Evolutionary conservation across 2,113 vertebrate genomes (phyloP).

Genomic region (Ammodramus savannarum): DNA sequence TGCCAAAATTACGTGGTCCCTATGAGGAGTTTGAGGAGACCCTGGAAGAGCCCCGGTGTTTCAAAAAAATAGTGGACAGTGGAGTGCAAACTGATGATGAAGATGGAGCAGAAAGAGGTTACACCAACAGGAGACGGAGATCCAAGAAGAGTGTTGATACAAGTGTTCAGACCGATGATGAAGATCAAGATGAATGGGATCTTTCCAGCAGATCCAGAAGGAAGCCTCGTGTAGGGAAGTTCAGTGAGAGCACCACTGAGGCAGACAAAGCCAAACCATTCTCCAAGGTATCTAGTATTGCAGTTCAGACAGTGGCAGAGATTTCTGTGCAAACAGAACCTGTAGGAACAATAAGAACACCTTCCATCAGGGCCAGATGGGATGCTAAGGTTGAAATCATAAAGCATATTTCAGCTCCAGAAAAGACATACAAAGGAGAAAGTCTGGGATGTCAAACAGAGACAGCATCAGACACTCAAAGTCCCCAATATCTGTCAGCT

Average conservation of each 20-base stretch:
- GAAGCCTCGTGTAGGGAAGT: slow-evolving; percentile 84
- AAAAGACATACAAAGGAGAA: slow-evolving; percentile 89
- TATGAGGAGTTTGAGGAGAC: slow-evolving; percentile 78
- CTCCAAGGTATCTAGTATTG: slow-evolving; percentile 92
- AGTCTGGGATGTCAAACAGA: slow-evolving; percentile 95
- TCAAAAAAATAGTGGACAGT: slow-evolving; percentile 90
- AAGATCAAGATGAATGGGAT: slow-evolving; percentile 97
- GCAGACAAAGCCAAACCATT: slow-evolving; percentile 79
- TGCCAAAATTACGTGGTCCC: slow-evolving; percentile 74
- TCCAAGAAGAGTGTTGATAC: slow-evolving; percentile 88
- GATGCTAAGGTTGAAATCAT: slow-evolving; percentile 94
- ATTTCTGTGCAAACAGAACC: slow-evolving; percentile 98
- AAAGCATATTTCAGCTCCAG: slow-evolving; percentile 94
- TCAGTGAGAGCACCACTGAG: slow-evolving; percentile 72
- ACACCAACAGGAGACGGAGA: slow-evolving; percentile 82
- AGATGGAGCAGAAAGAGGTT: slow-evolving; percentile 85
- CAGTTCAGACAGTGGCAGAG: slow-evolving; percentile 95
- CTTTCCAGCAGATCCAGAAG: slow-evolving; percentile 84
- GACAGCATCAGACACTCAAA: slow-evolving; percentile 83
- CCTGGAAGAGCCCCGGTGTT: slow-evolving; percentile 64
- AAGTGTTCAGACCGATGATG: slow-evolving; percentile 93
- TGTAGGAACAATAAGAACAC: slow-evolving; percentile 86
- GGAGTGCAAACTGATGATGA: slow-evolving; percentile 97
- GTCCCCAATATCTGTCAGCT: slow-evolving; percentile 73
- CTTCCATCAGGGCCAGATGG: slow-evolving; percentile 83